Percentiles rank a stretch among this genome's conserved stretches.
These are phyloP conservation scores for Aurelia sp. DNA, from an alignment of 30 jellyfish, hydroid and myxozoan genomes.

Conservation along the genomic window DNA sequence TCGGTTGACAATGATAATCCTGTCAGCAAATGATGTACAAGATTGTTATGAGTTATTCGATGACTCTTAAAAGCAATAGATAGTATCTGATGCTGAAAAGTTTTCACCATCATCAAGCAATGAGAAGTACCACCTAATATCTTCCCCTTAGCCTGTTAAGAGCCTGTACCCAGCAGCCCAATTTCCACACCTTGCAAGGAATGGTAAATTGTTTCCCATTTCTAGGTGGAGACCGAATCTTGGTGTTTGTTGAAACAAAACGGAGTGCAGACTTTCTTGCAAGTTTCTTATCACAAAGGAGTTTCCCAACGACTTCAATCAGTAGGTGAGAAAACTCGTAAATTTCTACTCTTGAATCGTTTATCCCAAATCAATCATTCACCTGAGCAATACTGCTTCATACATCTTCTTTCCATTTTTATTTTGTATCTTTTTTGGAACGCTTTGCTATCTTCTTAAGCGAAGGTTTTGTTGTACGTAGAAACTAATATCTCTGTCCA, in stretches of 20 bases:
- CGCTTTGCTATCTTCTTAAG: no score
- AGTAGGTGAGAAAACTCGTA: slow-evolving; percentile 60
- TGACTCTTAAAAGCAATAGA: slow-evolving; percentile 22
- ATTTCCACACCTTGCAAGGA: no score
- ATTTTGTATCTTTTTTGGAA: no score
- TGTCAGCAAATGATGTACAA: slow-evolving; percentile 19
- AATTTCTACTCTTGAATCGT: neutral
- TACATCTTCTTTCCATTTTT: no score
- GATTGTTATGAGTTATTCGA: slow-evolving; percentile 13
- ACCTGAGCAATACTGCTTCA: no score
- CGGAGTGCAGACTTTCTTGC: slow-evolving; percentile 96
- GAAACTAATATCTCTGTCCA: no score
- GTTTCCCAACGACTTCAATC: slow-evolving; percentile 92
- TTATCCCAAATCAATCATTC: no score
- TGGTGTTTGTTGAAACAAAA: slow-evolving; percentile 94
- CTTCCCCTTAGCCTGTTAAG: no score
- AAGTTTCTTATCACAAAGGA: slow-evolving; percentile 89
- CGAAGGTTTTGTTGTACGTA: no score
- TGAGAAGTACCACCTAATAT: no score
- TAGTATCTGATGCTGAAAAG: slow-evolving; percentile 31
- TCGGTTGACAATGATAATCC: neutral
- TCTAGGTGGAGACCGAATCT: slow-evolving; percentile 73
- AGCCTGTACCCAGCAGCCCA: no score
- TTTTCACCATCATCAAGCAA: neutral
- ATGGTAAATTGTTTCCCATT: neutral